These are phyloP conservation scores for Rhinopithecus roxellana DNA, from an alignment of 2,113 vertebrate genomes.

Conservation along the genomic window DNA sequence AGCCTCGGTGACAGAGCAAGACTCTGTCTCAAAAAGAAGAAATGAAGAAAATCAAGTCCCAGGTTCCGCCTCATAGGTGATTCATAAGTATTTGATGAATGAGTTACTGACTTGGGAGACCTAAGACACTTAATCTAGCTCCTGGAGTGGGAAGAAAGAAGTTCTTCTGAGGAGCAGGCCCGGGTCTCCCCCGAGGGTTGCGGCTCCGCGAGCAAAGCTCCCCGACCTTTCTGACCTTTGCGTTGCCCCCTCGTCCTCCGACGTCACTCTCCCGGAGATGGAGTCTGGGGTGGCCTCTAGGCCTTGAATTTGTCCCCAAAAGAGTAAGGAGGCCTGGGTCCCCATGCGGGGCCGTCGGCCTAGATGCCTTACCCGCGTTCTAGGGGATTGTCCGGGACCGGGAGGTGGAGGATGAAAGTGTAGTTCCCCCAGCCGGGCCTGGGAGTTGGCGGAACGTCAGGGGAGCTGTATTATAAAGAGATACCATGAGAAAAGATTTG, in stretches of 20 bases:
- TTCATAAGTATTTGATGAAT: background rate
- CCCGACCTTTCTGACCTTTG: conserved; percentile 54
- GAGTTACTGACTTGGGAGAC: background rate
- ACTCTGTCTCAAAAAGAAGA: background rate
- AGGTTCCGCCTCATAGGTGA: background rate
- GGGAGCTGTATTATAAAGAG: background rate
- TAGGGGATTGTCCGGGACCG: background rate
- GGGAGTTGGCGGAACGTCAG: background rate
- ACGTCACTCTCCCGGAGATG: background rate
- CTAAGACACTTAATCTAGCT: background rate
- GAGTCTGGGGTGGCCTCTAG: background rate
- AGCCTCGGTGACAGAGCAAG: background rate
- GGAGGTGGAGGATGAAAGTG: background rate
- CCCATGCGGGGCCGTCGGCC: background rate
- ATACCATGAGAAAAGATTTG: too few species aligned
- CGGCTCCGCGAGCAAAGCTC: background rate
- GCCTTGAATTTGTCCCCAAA: background rate
- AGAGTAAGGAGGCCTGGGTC: background rate
- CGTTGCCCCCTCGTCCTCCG: background rate
- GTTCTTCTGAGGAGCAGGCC: background rate
- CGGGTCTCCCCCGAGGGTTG: background rate
- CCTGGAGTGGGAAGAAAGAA: background rate
- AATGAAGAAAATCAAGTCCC: background rate
- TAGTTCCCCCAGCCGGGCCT: background rate
- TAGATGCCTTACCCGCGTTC: background rate